Evolutionary conservation across 2,113 vertebrate species (phyloP), one percentile per base, ranked within the genome.

Genomic region (Mirounga angustirostris): DNA sequence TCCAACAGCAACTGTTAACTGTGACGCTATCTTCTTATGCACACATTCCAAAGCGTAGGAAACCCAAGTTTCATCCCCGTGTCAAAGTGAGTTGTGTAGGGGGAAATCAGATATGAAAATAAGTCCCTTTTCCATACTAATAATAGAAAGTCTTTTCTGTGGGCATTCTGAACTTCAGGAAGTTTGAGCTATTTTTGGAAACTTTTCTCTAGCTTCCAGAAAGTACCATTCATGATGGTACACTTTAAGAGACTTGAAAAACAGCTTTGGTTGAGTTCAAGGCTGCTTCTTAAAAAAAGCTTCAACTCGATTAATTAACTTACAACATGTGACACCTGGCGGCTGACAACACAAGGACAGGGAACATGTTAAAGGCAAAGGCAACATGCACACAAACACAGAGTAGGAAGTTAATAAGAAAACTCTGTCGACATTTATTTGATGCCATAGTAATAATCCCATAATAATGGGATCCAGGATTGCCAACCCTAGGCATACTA

Each of bases 161-260:
- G 84, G 33, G 33, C 88, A 87, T 79, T 93, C 33, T 80, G 71
- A 96, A 97, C 21, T 76, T 10, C 5, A 59, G 90, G 61, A 93
- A 82, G 71, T 80, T 79, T 24, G n/a, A 59, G 36, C 33, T 91
- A 63, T 94, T 94, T 92, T 84, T 15, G 80, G 78, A 95, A 96
- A 74, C 36, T 65, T 69, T 79, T 91, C 54, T 94, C 96, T 87
- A 93, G 85, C 52, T 69, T 97, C 59, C 79, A 87, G 61, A 89
- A 94, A 74, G 67, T 80, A 19, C 11, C 59, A 93, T 78, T 78
- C 52, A 67, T 3, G 63, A 76, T 54, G 61, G 58, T 9, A 69
- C 3, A 33, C 63, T 61, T 74, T 33, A 58, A 96, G 73, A 46
- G 13, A 92, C 33, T 43, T 82, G 46, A 80, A 89, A 95, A 88